Percentiles rank a stretch among this genome's conserved stretches.
Conservation (phyloP, 2,113 vertebrate species). For the Xerus inauris region DNA sequence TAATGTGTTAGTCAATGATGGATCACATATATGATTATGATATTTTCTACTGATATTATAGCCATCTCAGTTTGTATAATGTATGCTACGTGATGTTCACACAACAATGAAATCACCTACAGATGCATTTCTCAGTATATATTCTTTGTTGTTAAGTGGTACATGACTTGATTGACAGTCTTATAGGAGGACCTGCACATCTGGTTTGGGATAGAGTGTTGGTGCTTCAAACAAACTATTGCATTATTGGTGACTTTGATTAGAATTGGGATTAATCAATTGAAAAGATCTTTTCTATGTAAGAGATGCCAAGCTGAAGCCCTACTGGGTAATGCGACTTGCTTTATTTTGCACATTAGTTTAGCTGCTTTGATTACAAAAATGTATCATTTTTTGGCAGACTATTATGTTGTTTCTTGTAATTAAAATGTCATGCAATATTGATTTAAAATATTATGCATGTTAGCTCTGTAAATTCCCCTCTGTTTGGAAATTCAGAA, state of each 20-base stretch:
- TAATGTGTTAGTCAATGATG: no score
- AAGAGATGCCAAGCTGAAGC: not conserved
- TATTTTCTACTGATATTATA: not conserved
- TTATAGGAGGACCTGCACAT: not conserved
- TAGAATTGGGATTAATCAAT: not conserved
- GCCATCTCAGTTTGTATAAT: not conserved
- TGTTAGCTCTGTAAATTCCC: not conserved
- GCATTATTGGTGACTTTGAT: not conserved
- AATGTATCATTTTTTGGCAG: not conserved
- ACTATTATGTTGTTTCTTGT: constrained; percentile 31
- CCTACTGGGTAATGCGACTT: not conserved
- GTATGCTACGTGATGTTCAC: not conserved
- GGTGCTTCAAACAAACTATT: not conserved
- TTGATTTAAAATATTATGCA: not conserved
- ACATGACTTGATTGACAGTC: not conserved
- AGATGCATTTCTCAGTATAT: not conserved
- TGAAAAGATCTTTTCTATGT: not conserved
- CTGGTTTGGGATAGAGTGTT: not conserved
- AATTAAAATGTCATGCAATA: not conserved
- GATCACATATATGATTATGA: not conserved
- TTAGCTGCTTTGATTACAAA: constrained; percentile 33
- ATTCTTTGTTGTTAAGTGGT: not conserved
- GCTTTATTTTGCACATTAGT: not conserved
- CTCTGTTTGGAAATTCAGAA: constrained; percentile 14
- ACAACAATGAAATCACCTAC: not conserved